Base-by-base conservation (phyloP, 1,140 invertebrate species). In the Melitaea cinxia region DNA sequence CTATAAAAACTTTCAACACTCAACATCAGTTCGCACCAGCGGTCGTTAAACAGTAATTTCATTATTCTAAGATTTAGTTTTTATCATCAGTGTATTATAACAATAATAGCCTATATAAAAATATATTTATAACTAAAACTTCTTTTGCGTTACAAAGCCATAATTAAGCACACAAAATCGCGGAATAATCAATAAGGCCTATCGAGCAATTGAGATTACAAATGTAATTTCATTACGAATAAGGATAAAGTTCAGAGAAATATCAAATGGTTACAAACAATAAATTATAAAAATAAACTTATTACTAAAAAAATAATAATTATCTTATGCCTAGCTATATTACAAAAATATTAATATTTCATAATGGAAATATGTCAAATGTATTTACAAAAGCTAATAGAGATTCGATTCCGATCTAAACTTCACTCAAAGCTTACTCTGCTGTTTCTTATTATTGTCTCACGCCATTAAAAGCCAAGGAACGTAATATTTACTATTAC, bases 1-100 rank as follows among this genome's bases (percentile, higher is more conserved):
- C 79, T 85, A 87, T 87, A 83, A 88, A 89, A 88, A 85, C 80
- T 88, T 83, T 88, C 87, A 90, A 90, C 78, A 68, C 86, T 90
- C 82, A 90, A 90, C 88, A 88, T 85, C 83, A 87, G 80, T 88
- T 83, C 84, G 88, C 88, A 90, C 88, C 85, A 88, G 73, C 87
- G 81, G 76, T 88, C 80, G 78, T 88, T 87, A 78, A 80, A 80
- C 76, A 79, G 68, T 75, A 73, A 85, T 75, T 78, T 61, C 19
- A 76, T 80, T 84, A 83, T n/a, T 58, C 74, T 88, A 85, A 77
- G 65, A 73, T 74, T 62, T 64, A 42, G 61, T 68, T 70, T 71
- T 64, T 62, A 59, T 65, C 47, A 66, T 59, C 62, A 70, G 58
- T 62, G 63, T 62, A 61, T 23, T 63, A 77, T 77, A 85, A 88